Evolutionary conservation across 2,888 invertebrate species (phyloP).

Genomic region (Ctenicera cuprea): DNA sequence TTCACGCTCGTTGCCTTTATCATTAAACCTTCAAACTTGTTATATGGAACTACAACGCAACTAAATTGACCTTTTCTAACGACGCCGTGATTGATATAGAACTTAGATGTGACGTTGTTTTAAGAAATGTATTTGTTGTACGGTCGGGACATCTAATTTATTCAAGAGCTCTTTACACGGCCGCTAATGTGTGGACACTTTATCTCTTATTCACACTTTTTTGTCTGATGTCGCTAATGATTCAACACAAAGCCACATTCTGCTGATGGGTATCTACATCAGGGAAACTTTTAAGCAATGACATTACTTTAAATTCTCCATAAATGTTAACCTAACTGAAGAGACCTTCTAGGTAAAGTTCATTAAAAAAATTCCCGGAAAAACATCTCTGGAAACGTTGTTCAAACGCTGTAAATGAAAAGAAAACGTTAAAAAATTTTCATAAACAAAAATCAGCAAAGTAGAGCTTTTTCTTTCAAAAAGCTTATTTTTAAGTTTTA

Average conservation of each 20-base stretch:
- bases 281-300: background rate
- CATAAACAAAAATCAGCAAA: too few species aligned
- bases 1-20: slow-evolving; percentile 20
- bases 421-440: too few species aligned
- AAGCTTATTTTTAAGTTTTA: too few species aligned
- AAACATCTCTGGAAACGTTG: too few species aligned
- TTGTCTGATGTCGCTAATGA: slow-evolving; percentile 38
- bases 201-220: slow-evolving; percentile 43
- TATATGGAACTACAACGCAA: slow-evolving; percentile 25
- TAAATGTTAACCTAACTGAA: too few species aligned
- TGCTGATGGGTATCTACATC: background rate
- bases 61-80: slow-evolving; percentile 17
- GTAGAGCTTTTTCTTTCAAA: too few species aligned
- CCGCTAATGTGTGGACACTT: slow-evolving; percentile 47
- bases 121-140: slow-evolving; percentile 51
- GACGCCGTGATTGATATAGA: slow-evolving; percentile 44
- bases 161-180: slow-evolving; percentile 49
- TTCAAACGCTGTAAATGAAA: too few species aligned
- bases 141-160: slow-evolving; percentile 46
- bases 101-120: slow-evolving; percentile 45
- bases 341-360: too few species aligned
- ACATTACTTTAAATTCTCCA: too few species aligned
- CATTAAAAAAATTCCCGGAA: too few species aligned
- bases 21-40: slow-evolving; percentile 19
- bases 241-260: slow-evolving; percentile 33